These are phyloP conservation scores for Nymphalis io DNA, from an alignment of 1,140 invertebrate genomes.

Conservation along the genomic window DNA sequence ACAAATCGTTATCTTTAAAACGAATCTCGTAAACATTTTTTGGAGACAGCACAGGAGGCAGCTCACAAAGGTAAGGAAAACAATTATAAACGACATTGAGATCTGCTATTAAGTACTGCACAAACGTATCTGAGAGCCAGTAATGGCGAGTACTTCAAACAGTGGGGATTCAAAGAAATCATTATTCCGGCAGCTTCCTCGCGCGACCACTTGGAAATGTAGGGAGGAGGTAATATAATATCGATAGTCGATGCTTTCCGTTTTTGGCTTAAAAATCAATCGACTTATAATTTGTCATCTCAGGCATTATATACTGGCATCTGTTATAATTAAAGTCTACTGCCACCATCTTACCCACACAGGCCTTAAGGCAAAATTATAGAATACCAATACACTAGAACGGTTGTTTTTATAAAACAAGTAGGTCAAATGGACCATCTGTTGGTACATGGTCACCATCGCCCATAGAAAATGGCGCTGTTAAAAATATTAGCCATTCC, in stretches of 20 bases:
- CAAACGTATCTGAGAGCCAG: slow-evolving; percentile 71
- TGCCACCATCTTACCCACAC: no score
- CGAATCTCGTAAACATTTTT: slow-evolving; percentile 16
- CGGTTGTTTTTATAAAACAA: no score
- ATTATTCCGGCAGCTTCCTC: slow-evolving; percentile 74
- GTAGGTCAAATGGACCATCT: no score
- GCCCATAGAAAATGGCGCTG: no score
- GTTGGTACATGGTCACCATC: no score
- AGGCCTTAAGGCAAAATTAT: no score
- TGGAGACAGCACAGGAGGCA: slow-evolving; percentile 25
- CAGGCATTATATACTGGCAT: no score
- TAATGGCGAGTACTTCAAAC: slow-evolving; percentile 74
- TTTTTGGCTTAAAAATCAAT: background rate
- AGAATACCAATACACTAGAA: no score
- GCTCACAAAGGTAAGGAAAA: slow-evolving; percentile 72
- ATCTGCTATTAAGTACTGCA: slow-evolving; percentile 73
- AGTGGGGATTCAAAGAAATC: slow-evolving; percentile 75
- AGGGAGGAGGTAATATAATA: slow-evolving; percentile 19
- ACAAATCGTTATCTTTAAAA: slow-evolving; percentile 25
- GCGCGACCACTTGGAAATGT: slow-evolving; percentile 62
- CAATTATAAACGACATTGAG: slow-evolving; percentile 72
- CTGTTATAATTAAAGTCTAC: no score
- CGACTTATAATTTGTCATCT: no score
- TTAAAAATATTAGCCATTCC: no score
- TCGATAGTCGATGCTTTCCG: slow-evolving; percentile 20